Base-by-base conservation (phyloP, 1,140 invertebrate species). In the Chymomyza costata region DNA sequence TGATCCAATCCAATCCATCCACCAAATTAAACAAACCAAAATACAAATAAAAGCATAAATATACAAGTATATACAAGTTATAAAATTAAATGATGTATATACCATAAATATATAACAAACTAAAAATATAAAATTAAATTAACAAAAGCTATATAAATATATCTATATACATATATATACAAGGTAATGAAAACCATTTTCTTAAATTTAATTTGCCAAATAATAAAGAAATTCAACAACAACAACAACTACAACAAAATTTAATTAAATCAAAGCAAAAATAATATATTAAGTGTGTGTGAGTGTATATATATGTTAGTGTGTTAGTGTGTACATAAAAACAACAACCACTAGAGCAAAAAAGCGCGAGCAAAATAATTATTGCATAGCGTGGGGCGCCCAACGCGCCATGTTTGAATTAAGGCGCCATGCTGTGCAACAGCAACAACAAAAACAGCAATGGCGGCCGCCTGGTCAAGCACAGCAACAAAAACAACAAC, bases 1-100 rank as follows among this genome's bases (percentile, higher is more conserved):
- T 60, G 38, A 67, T n/a, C n/a, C n/a, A n/a, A 71, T 49, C 67
- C 68, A 63, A 64, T 73, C 68, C 68, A 73, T 71, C 68, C 68
- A 73, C 31, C 49, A 64, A 47, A 15, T 13, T 15, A 34, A 32
- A 25, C 17, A 38, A 39, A 25, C 35, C 16, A 25, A 37, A 45
- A 34, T n/a, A 15, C 6, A 17, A 40, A 38, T 21, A 30, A 30
- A n/a, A n/a, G n/a, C n/a, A n/a, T n/a, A n/a, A n/a, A n/a, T n/a
- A n/a, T n/a, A n/a, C n/a, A n/a, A n/a, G n/a, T n/a, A n/a, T n/a
- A n/a, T n/a, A n/a, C n/a, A n/a, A n/a, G n/a, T n/a, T n/a, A n/a
- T n/a, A n/a, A n/a, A n/a, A n/a, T n/a, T n/a, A n/a, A n/a, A n/a
- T n/a, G n/a, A n/a, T n/a, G n/a, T n/a, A n/a, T n/a, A n/a, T n/a